These are phyloP conservation scores for Pogonocherus hispidulus DNA, from an alignment of 2,888 invertebrate species.

Conservation along the genomic window DNA sequence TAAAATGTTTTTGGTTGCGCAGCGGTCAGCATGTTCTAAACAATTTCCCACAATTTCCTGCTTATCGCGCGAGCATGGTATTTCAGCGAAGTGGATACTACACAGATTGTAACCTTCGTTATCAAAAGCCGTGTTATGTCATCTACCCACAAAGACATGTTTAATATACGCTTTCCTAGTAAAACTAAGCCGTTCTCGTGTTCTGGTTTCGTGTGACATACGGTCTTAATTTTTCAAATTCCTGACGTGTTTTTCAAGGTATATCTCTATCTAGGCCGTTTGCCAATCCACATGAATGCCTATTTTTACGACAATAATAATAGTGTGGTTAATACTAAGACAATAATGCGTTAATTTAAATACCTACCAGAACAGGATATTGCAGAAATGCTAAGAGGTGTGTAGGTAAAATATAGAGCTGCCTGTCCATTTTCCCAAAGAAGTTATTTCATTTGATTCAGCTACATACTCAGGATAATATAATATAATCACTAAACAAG, in stretches of 20 bases:
- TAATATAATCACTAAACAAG: neutral
- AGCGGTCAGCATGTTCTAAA: conserved; percentile 8
- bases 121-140: conserved; percentile 52
- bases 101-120: conserved; percentile 46
- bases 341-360: conserved; percentile 42
- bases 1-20: neutral
- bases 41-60: conserved; percentile 39
- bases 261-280: conserved; percentile 51
- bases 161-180: conserved; percentile 50
- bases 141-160: conserved; percentile 51
- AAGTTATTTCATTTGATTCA: neutral
- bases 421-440: conserved; percentile 14
- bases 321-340: conserved; percentile 37
- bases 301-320: conserved; percentile 39
- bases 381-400: conserved; percentile 36
- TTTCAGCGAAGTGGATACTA: conserved; percentile 17
- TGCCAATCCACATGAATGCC: conserved; percentile 43
- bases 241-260: conserved; percentile 50
- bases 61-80: conserved; percentile 12
- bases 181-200: conserved; percentile 46
- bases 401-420: neutral
- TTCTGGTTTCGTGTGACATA: conserved; percentile 43
- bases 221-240: conserved; percentile 49
- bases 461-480: too few relatives aligned
- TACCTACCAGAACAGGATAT: conserved; percentile 42